Evolutionary conservation across 1,140 invertebrate species (phyloP).

Genomic region (Diabrotica virgifera): DNA sequence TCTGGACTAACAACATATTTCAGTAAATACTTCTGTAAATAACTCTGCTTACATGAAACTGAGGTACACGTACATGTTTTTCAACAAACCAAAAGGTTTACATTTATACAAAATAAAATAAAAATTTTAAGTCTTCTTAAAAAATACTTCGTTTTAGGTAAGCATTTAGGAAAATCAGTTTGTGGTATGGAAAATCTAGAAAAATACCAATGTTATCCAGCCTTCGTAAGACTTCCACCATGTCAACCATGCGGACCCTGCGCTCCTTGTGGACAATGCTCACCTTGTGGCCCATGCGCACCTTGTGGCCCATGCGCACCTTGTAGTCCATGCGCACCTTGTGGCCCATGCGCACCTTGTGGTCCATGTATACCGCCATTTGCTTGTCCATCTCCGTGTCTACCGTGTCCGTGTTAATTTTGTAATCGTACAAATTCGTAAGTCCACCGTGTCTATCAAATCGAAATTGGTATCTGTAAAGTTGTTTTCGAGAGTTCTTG

Average conservation of each 20-base stretch:
- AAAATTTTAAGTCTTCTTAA: too few relatives aligned
- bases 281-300: slow-evolving; percentile 31
- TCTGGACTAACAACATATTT: too few relatives aligned
- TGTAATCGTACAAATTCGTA: too few relatives aligned
- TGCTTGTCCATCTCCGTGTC: slow-evolving; percentile 29
- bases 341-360: slow-evolving; percentile 11
- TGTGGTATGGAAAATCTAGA: slow-evolving; percentile 32
- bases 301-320: slow-evolving; percentile 9
- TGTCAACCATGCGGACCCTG: slow-evolving; percentile 30
- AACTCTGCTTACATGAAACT: too few relatives aligned
- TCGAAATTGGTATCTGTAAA: too few relatives aligned
- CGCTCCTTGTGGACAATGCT: slow-evolving; percentile 22
- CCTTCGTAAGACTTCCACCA: slow-evolving; percentile 38
- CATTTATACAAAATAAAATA: too few relatives aligned
- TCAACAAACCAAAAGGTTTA: too few relatives aligned
- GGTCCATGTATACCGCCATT: slow-evolving; percentile 21
- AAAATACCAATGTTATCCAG: slow-evolving; percentile 43
- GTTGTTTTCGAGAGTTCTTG: too few relatives aligned
- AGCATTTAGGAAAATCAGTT: slow-evolving; percentile 32
- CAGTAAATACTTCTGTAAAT: too few relatives aligned
- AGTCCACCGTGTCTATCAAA: background rate
- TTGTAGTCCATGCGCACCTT: slow-evolving; percentile 8
- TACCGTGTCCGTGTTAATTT: slow-evolving; percentile 18
- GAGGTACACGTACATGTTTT: too few relatives aligned
- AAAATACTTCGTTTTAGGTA: slow-evolving; percentile 9